Evolutionary conservation across 2,113 vertebrate genomes (phyloP).

Genomic region (Casuarius casuarius): DNA sequence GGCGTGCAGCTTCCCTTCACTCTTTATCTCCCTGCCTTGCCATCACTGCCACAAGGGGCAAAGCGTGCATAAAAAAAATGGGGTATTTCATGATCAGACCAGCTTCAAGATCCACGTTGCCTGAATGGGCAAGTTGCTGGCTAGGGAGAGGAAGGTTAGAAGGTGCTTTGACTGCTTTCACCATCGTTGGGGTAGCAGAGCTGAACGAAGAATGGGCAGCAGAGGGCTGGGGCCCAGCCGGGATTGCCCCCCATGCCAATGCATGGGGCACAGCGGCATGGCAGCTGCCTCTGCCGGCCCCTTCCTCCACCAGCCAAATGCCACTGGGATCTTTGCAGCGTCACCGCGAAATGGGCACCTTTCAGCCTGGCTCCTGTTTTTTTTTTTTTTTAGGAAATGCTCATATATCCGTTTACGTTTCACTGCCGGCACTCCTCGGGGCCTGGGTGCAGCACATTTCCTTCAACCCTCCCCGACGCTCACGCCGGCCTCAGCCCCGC

Average conservation of each 20-base stretch:
- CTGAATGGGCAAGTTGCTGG: accelerated
- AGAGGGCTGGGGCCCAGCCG: background rate
- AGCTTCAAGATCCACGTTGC: background rate
- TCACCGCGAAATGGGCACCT: background rate
- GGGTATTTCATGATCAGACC: background rate
- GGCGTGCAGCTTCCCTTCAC: too few species aligned
- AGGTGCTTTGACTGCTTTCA: background rate
- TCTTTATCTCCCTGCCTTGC: too few species aligned
- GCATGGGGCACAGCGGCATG: background rate
- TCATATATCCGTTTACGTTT: background rate
- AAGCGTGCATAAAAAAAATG: background rate
- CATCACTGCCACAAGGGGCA: too few species aligned
- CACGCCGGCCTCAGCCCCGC: too few species aligned
- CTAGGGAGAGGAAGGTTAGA: background rate
- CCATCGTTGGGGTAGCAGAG: background rate
- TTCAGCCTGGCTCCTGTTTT: background rate
- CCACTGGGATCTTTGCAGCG: background rate
- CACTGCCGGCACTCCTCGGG: background rate
- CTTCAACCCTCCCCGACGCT: background rate
- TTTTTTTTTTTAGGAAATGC: background rate
- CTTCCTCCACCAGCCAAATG: background rate
- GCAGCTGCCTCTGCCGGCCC: background rate
- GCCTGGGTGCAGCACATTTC: accelerated
- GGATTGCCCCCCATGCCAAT: background rate
- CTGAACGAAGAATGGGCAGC: background rate